Evolutionary conservation across 2,888 invertebrate genomes (phyloP), one percentile per base, ranked within the genome.

Genomic region (Trachelus tabidus): DNA sequence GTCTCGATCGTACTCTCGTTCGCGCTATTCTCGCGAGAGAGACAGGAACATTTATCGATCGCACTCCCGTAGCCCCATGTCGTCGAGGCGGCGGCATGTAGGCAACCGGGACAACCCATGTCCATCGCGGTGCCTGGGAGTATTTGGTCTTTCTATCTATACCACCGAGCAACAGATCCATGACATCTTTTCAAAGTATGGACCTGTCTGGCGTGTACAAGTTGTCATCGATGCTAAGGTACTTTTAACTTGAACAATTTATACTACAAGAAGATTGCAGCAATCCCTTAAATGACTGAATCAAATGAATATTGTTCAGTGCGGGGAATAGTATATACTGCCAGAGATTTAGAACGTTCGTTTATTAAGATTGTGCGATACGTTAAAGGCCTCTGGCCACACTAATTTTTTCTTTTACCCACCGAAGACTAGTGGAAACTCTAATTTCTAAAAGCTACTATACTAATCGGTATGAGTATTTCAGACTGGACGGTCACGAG

Each of bases 161-260:
- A 99, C 99, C 0, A 96, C 97, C 1, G 98, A 99, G 90, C 95
- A 96, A 86, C 97, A 98, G 91, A 94, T 99, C 71, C 95, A 96
- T 89, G 97, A 98, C 87, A 96, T 98, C 83, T 98, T 99, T 92
- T 95, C 95, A 73, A 97, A 98, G 91, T 99, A 95, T 91, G 99
- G 99, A 3, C 96, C 96, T 0, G 96, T 99, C 56, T 98, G 98
- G 90, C 95, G 97, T 90, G 96, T 97, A 34, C 97, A 98, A 93
- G 96, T 99, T 82, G 98, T 99, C 76, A 97, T 98, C 87, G 99
- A 99, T 92, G 98, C 98, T 74, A 98, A 98, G 95, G 97, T 96
- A 92, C 76, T 34, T 73, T 35, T 56, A 31, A 12, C 69, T 76
- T 76, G 35, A 71, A 30, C 40, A 73, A 75, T 73, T 77, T 75